These are phyloP conservation scores for Marcusenius ussheri DNA, from an alignment of 2,113 vertebrate genomes.

Conservation along the genomic window DNA sequence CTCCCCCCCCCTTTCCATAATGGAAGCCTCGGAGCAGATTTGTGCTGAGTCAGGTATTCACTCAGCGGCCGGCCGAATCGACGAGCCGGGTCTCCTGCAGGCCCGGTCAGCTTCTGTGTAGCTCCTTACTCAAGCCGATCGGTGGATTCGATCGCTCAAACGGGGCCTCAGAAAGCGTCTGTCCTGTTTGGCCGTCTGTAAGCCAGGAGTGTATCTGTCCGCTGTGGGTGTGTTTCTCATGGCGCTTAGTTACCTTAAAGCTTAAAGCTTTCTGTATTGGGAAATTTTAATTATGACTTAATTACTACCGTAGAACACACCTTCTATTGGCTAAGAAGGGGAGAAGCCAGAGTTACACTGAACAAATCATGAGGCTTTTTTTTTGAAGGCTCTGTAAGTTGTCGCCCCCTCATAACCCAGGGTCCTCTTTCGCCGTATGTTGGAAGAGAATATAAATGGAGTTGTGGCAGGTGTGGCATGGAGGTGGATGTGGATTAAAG, in stretches of 20 bases:
- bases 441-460: background rate
- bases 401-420: background rate
- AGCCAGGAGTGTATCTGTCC: background rate
- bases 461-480: background rate
- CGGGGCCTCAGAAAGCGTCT: background rate
- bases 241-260: background rate
- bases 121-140: background rate
- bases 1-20: too few species aligned
- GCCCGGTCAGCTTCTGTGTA: background rate
- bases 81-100: background rate
- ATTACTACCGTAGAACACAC: background rate
- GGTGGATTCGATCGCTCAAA: background rate
- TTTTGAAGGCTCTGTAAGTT: background rate
- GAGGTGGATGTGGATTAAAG: slow-evolving; percentile 12
- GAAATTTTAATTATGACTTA: background rate
- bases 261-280: background rate
- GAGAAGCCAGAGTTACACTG: background rate
- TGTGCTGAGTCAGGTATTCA: background rate
- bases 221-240: background rate
- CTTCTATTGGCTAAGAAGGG: background rate
- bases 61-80: background rate
- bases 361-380: background rate
- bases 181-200: background rate
- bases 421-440: background rate
- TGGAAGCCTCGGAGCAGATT: background rate